Conservation (phyloP, 1,140 invertebrate genomes). For the Pachypeltis micranthus region DNA sequence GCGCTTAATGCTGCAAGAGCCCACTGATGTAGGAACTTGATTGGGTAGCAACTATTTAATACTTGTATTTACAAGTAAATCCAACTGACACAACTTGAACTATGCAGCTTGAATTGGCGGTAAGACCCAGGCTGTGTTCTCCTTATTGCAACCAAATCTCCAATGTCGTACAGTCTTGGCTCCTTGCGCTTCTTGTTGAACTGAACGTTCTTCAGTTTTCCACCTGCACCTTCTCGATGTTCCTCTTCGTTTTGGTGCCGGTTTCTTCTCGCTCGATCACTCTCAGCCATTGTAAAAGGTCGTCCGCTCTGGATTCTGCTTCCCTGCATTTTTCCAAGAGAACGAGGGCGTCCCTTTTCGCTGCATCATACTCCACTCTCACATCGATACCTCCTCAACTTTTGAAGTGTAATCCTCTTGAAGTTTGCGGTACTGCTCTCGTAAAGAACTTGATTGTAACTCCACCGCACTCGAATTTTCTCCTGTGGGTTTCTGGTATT, state of each 20-base stretch:
- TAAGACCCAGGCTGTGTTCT: too few species aligned
- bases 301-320: slow-evolving; percentile 29
- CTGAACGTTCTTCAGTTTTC: too few species aligned
- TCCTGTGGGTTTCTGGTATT: background rate
- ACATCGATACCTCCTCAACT: slow-evolving; percentile 21
- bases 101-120: too few species aligned
- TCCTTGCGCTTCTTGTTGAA: too few species aligned
- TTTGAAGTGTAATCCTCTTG: slow-evolving; percentile 46
- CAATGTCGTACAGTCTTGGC: too few species aligned
- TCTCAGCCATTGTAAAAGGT: slow-evolving; percentile 35
- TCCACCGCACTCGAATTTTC: background rate
- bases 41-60: too few species aligned
- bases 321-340: slow-evolving; percentile 16
- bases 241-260: slow-evolving; percentile 31
- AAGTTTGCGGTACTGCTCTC: slow-evolving; percentile 41
- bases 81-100: too few species aligned
- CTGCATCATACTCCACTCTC: slow-evolving; percentile 14
- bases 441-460: slow-evolving; percentile 33
- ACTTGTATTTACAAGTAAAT: too few species aligned
- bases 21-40: too few species aligned
- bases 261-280: slow-evolving; percentile 32
- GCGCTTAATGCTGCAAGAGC: too few species aligned
- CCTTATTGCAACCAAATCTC: too few species aligned
- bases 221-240: too few species aligned
- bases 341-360: slow-evolving; percentile 4